Percentiles rank a stretch among this genome's conserved stretches.
These are phyloP conservation scores for Endomychus coccineus DNA, from an alignment of 2,888 invertebrate genomes.

Conservation along the genomic window DNA sequence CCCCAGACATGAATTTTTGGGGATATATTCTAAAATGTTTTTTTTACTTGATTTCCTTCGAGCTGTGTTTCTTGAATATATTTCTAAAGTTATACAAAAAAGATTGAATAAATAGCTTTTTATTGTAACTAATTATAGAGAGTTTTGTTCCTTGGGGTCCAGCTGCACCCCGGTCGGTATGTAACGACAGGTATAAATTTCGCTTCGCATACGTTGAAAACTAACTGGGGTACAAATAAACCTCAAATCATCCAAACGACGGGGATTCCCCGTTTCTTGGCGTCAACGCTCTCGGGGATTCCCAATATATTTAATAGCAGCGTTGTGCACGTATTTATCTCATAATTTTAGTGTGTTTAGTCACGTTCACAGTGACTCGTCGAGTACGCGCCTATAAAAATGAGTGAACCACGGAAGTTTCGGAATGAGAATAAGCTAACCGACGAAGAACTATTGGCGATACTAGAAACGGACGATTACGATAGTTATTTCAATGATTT, in stretches of 20 bases:
- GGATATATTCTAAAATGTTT: conserved; percentile 6
- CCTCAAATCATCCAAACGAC: conserved; percentile 3
- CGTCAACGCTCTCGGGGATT: too few relatives aligned
- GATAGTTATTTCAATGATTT: conserved; percentile 14
- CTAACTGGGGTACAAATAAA: conserved; percentile 7
- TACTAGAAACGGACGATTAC: conserved; percentile 12
- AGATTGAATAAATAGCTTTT: conserved; percentile 2
- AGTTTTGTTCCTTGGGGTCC: conserved; percentile 8
- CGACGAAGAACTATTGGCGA: conserved; percentile 5
- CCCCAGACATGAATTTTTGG: conserved; percentile 8
- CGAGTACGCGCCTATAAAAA: not conserved
- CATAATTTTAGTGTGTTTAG: conserved; percentile 5
- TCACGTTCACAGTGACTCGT: conserved; percentile 3
- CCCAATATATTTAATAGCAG: not conserved
- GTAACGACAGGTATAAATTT: conserved; percentile 9
- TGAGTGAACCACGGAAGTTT: conserved; percentile 3
- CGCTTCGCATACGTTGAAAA: conserved; percentile 1
- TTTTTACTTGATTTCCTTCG: too few relatives aligned
- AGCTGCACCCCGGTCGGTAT: conserved; percentile 10
- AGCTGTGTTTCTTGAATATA: not conserved
- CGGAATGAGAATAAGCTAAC: conserved; percentile 3
- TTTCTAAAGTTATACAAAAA: conserved; percentile 2
- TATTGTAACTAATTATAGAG: conserved; percentile 4
- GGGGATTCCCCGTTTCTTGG: too few relatives aligned
- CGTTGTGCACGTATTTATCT: conserved; percentile 5